Percentiles rank a stretch among this genome's conserved stretches.
These are phyloP conservation scores for Melanotaenia pygmaea DNA, from an alignment of 2,797 vertebrate species.

Conservation along the genomic window DNA sequence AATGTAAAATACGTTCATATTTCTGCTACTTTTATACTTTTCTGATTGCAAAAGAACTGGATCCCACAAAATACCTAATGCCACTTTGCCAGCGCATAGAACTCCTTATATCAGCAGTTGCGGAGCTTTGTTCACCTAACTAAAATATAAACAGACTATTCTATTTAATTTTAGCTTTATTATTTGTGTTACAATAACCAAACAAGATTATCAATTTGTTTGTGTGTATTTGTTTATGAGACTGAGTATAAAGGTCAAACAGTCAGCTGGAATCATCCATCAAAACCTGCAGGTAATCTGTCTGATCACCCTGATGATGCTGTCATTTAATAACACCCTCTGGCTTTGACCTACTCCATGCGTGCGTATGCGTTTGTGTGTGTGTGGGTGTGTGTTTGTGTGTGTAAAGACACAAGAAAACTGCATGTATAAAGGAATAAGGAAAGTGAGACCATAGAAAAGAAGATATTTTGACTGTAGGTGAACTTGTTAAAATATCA, in stretches of 20 bases:
- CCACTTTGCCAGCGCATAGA: too few species aligned
- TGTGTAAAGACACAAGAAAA: conserved; percentile 9
- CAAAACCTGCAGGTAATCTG: conserved; percentile 41
- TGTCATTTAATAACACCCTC: conserved; percentile 31
- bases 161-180: too few species aligned
- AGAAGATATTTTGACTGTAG: conserved; percentile 37
- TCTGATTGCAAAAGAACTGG: too few species aligned
- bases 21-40: too few species aligned
- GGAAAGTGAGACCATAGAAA: conserved; percentile 17
- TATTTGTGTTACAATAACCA: too few species aligned
- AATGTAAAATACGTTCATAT: too few species aligned
- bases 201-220: not conserved
- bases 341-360: conserved; percentile 8
- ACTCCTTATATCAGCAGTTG: too few species aligned
- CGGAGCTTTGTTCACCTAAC: too few species aligned
- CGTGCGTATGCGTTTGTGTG: too few species aligned
- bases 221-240: conserved; percentile 1
- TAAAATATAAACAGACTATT: too few species aligned
- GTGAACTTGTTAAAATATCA: conserved; percentile 10
- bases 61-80: too few species aligned
- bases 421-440: conserved; percentile 19
- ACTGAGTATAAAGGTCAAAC: conserved; percentile 45
- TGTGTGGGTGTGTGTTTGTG: not conserved
- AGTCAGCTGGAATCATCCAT: conserved; percentile 39
- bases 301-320: conserved; percentile 28